phyloP scores from a whole-genome alignment of 1,140 invertebrate genomes.

The Papilio aristodemus region DNA sequence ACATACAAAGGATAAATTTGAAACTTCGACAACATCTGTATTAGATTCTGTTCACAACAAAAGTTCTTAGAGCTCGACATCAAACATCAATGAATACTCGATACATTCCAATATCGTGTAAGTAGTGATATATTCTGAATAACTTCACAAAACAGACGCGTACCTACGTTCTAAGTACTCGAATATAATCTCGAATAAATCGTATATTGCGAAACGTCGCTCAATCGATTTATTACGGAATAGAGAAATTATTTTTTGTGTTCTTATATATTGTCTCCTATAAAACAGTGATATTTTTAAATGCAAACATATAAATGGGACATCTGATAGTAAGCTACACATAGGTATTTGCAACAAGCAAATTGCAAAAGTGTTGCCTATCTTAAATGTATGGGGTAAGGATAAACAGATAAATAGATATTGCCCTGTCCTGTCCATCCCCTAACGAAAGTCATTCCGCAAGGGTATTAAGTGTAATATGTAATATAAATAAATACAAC shows the following conservation, averaged over 20 bases:
- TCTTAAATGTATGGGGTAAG: too few species aligned
- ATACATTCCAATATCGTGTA: conserved; percentile 7
- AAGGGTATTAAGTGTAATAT: too few species aligned
- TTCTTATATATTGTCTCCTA: neutral
- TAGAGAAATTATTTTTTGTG: neutral
- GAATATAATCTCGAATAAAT: too few species aligned
- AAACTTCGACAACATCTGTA: neutral
- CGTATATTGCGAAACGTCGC: conserved; percentile 3
- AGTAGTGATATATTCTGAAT: conserved; percentile 16
- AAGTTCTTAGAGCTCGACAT: neutral
- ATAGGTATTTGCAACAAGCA: too few species aligned
- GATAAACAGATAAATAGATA: too few species aligned
- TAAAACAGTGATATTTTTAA: too few species aligned
- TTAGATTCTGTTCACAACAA: conserved; percentile 5
- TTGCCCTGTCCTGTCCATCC: too few species aligned
- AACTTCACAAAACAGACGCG: conserved; percentile 29
- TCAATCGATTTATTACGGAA: neutral
- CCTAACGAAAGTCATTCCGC: too few species aligned
- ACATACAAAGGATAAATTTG: neutral
- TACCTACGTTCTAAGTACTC: conserved; percentile 12
- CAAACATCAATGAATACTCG: conserved; percentile 15
- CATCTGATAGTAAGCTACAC: too few species aligned
- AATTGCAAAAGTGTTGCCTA: too few species aligned
- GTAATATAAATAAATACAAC: too few species aligned
- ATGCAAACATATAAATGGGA: too few species aligned